These are phyloP conservation scores for Sebastes oblongus DNA, from an alignment of 2,797 vertebrate species.

Conservation along the genomic window DNA sequence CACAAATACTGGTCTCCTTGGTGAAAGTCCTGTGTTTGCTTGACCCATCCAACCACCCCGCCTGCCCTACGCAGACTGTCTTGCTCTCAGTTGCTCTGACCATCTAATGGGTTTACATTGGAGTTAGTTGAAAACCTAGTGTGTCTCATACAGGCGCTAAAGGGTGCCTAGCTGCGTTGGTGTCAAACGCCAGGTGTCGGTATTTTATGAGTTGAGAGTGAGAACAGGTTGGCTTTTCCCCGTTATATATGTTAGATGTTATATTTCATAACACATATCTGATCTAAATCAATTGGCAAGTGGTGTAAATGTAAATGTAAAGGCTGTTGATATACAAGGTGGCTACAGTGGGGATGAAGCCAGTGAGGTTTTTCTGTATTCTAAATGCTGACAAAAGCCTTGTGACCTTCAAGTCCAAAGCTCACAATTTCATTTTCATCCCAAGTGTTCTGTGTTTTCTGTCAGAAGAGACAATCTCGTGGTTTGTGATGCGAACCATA, in stretches of 20 bases:
- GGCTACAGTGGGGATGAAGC: not conserved
- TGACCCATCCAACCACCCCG: too few relatives aligned
- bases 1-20: too few relatives aligned
- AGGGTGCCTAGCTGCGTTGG: fast-evolving
- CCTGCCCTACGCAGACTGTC: too few relatives aligned
- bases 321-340: not conserved
- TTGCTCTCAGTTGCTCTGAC: too few relatives aligned
- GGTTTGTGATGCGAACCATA: not conserved
- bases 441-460: not conserved
- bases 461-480: not conserved
- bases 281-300: not conserved
- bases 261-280: not conserved
- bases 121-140: not conserved
- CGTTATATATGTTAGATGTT: not conserved
- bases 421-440: not conserved
- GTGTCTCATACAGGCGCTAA: not conserved
- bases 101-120: too few relatives aligned
- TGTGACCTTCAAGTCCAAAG: not conserved
- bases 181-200: not conserved
- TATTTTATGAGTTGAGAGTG: not conserved
- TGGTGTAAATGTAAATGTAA: not conserved
- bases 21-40: too few relatives aligned
- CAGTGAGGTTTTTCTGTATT: not conserved
- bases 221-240: not conserved
- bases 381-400: not conserved